phyloP scores from a whole-genome alignment of 1,140 invertebrate genomes.

The Pseudomyrmex concolor region DNA sequence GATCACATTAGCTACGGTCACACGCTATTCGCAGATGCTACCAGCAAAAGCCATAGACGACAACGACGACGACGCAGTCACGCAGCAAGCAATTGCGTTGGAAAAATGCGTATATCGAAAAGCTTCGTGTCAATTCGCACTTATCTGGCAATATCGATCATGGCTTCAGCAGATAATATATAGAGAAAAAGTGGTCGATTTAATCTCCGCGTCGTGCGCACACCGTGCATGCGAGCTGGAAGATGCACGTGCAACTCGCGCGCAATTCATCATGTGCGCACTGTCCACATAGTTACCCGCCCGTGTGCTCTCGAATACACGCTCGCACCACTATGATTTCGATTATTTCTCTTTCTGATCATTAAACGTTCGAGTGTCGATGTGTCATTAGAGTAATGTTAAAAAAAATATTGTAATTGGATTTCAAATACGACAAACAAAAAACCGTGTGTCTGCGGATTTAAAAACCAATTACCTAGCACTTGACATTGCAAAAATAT shows the following conservation, averaged over 20 bases:
- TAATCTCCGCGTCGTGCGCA: not conserved
- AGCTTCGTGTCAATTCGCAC: conserved; percentile 11
- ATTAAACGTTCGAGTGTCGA: no score
- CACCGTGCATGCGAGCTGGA: not conserved
- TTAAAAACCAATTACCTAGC: no score
- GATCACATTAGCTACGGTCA: conserved; percentile 78
- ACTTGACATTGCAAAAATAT: no score
- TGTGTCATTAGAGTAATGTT: not conserved
- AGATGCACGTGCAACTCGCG: not conserved
- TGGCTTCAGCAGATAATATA: not conserved
- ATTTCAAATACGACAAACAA: no score
- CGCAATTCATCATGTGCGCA: not conserved
- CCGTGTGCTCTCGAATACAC: not conserved
- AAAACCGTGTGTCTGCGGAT: no score
- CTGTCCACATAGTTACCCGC: not conserved
- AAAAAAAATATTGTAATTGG: no score
- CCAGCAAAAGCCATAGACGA: conserved; percentile 61
- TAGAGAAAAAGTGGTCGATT: not conserved
- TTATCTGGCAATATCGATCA: conserved; percentile 1
- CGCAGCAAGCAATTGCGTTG: conserved; percentile 55
- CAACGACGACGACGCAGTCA: conserved; percentile 14
- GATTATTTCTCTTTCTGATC: no score
- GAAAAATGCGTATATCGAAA: conserved; percentile 63
- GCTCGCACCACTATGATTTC: no score
- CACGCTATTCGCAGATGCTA: conserved; percentile 74